Conservation (phyloP, 2,888 invertebrate species). For the Amiota communis region DNA sequence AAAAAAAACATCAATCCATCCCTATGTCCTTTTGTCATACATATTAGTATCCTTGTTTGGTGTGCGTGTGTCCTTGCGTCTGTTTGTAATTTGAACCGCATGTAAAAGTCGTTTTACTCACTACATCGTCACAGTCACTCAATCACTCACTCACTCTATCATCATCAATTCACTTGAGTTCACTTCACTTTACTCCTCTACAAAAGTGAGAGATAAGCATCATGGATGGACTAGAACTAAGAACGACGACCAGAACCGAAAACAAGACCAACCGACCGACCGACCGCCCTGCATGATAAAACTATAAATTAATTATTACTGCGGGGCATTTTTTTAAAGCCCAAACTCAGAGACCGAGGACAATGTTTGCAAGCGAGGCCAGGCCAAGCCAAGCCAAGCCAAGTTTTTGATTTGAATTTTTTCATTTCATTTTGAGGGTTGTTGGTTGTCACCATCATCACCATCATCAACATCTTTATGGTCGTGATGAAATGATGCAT, state of each 20-base stretch:
- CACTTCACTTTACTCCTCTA: not conserved
- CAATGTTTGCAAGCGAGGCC: no score
- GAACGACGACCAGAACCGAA: no score
- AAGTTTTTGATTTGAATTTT: no score
- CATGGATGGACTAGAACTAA: not conserved
- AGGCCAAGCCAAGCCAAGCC: no score
- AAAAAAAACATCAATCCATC: not conserved
- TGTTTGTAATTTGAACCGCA: constrained; percentile 58
- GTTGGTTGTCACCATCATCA: no score
- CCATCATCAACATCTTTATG: no score
- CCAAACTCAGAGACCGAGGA: no score
- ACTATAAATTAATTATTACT: constrained; percentile 73
- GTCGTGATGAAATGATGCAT: constrained; percentile 46
- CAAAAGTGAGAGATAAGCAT: no score
- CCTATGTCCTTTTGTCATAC: not conserved
- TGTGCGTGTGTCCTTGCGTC: constrained; percentile 29
- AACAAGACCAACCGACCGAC: not conserved
- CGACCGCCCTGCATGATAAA: constrained; percentile 59
- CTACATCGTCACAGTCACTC: not conserved
- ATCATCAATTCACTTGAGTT: not conserved
- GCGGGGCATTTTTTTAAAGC: constrained; percentile 60
- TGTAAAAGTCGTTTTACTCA: not conserved
- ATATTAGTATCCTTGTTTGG: not conserved
- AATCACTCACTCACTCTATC: not conserved
- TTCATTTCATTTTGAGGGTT: no score